These are phyloP conservation scores for Anas bernieri DNA, from an alignment of 2,797 vertebrate genomes.

Conservation along the genomic window DNA sequence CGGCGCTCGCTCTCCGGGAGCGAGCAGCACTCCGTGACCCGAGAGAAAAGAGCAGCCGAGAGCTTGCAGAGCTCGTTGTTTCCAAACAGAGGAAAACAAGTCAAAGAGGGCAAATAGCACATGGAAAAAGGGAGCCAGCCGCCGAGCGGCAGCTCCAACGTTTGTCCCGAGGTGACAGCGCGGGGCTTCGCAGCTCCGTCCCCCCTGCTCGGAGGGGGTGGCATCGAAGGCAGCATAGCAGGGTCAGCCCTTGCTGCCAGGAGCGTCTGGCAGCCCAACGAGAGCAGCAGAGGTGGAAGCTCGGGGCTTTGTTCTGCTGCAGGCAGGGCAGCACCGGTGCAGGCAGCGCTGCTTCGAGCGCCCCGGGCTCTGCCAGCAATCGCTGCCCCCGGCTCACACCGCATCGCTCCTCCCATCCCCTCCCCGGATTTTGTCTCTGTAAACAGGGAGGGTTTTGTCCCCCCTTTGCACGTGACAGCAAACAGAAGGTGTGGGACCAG, in stretches of 20 bases:
- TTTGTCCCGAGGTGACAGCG: background rate
- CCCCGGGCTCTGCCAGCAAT: conserved; percentile 54
- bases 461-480: background rate
- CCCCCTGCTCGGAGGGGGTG: background rate
- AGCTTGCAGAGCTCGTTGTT: background rate
- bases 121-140: background rate
- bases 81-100: background rate
- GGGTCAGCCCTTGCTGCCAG: background rate
- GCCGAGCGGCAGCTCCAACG: background rate
- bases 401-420: background rate
- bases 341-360: conserved; percentile 18
- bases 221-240: background rate
- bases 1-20: background rate
- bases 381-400: conserved; percentile 48
- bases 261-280: background rate
- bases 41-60: background rate
- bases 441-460: background rate
- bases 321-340: conserved; percentile 1
- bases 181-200: background rate
- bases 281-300: background rate
- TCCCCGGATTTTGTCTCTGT: conserved; percentile 33
- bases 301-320: background rate
- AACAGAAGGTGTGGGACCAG: background rate
- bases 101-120: background rate
- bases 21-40: background rate